Percentiles rank a stretch among this genome's conserved stretches.
These are phyloP conservation scores for Hemicrepidius hirtus DNA, from an alignment of 2,888 invertebrate genomes.

Conservation along the genomic window DNA sequence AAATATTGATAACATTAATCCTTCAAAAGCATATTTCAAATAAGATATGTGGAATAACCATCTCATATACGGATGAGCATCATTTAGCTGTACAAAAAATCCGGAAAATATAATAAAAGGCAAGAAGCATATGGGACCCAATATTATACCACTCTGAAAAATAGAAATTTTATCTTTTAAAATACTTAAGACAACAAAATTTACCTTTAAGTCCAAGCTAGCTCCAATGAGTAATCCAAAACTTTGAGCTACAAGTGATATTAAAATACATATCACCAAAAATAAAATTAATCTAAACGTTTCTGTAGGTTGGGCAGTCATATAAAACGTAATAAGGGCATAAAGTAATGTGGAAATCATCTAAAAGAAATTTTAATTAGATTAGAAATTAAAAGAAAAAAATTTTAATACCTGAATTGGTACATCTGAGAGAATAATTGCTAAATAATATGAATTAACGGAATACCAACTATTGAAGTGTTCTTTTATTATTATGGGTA, in stretches of 20 bases:
- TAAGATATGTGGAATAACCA: conserved; percentile 94
- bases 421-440: conserved; percentile 80
- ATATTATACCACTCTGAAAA: conserved; percentile 89
- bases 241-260: conserved; percentile 90
- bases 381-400: conserved; percentile 9
- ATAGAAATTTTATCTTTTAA: background rate
- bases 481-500: conserved; percentile 77
- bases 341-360: conserved; percentile 80
- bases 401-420: conserved; percentile 71
- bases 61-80: conserved; percentile 84
- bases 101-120: conserved; percentile 95
- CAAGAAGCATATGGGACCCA: conserved; percentile 91
- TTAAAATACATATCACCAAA: conserved; percentile 82
- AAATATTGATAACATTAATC: conserved; percentile 86
- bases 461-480: conserved; percentile 83
- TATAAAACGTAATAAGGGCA: conserved; percentile 85
- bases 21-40: conserved; percentile 91
- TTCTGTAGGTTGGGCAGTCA: conserved; percentile 92
- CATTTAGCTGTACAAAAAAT: conserved; percentile 90
- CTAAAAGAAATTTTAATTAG: conserved; percentile 68
- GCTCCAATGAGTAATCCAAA: conserved; percentile 91
- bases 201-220: conserved; percentile 84
- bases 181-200: conserved; percentile 28
- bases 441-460: conserved; percentile 78
- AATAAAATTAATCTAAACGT: conserved; percentile 82